A percentile compares a stretch with the other conserved stretches of the same genome.
Evolutionary conservation across 2,888 invertebrate species (phyloP).

Genomic region (Drosophila merina): DNA sequence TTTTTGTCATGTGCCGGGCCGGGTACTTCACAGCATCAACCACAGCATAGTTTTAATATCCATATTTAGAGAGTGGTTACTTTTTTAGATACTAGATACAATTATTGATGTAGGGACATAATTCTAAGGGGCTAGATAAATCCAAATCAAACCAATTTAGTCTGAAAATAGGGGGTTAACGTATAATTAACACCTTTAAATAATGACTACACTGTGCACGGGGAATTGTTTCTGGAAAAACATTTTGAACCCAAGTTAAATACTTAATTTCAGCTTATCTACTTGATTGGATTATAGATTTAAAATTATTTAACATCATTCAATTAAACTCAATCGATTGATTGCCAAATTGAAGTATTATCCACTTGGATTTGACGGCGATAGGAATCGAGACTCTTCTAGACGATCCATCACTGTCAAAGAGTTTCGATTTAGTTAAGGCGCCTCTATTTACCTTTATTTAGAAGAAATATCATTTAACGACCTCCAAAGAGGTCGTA

Average conservation of each 20-base stretch:
- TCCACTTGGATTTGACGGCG: slow-evolving; percentile 12
- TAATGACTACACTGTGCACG: background rate
- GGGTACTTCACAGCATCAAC: background rate
- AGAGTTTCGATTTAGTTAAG: slow-evolving; percentile 9
- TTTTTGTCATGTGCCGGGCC: slow-evolving; percentile 20
- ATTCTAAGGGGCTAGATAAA: slow-evolving; percentile 13
- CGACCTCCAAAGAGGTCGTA: background rate
- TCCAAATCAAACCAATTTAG: slow-evolving; percentile 9
- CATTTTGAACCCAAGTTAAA: background rate
- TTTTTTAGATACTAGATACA: background rate
- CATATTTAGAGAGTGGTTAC: background rate
- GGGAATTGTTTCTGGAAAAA: background rate
- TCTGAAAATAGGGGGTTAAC: background rate
- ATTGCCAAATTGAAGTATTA: slow-evolving; percentile 9
- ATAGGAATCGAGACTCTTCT: slow-evolving; percentile 9
- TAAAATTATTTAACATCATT: background rate
- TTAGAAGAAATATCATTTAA: slow-evolving; percentile 4
- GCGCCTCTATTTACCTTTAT: background rate
- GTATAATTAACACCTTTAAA: slow-evolving; percentile 21
- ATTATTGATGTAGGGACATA: too few species aligned
- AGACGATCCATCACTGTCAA: slow-evolving; percentile 25
- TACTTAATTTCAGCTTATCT: background rate
- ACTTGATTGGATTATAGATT: background rate
- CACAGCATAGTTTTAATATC: background rate
- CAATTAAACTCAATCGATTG: background rate